These are phyloP conservation scores for Australoheros scitulus DNA, from an alignment of 2,113 vertebrate genomes.

Conservation along the genomic window DNA sequence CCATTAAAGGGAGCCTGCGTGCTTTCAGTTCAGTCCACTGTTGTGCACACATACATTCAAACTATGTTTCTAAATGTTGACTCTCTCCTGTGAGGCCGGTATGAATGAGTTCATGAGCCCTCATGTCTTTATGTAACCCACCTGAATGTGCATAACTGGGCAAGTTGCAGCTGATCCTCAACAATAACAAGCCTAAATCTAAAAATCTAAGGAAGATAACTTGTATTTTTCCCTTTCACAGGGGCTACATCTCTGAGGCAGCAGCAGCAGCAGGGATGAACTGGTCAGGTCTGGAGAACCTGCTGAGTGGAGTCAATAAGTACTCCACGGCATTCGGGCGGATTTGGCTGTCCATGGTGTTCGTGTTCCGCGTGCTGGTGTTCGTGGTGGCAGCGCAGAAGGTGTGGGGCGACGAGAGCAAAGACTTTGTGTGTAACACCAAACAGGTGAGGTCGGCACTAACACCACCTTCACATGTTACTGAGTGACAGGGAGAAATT, in stretches of 20 bases:
- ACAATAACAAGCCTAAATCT: background rate
- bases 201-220: background rate
- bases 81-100: background rate
- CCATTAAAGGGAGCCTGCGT: fast-evolving
- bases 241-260: constrained; percentile 6
- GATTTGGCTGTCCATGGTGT: constrained; percentile 95
- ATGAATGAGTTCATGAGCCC: background rate
- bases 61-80: background rate
- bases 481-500: background rate
- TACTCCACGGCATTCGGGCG: constrained; percentile 93
- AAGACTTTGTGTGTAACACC: constrained; percentile 95
- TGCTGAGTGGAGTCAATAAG: constrained; percentile 91
- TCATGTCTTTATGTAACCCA: background rate
- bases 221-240: background rate
- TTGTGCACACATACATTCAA: background rate
- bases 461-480: background rate
- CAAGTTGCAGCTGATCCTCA: background rate
- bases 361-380: constrained; percentile 91
- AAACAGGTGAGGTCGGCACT: constrained; percentile 72
- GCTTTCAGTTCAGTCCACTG: background rate
- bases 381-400: constrained; percentile 92
- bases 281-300: constrained; percentile 87
- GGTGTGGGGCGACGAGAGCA: constrained; percentile 93
- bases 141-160: background rate
- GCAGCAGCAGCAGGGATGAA: constrained; percentile 74